phyloP scores from a whole-genome alignment of 2,797 vertebrate genomes.

The Ceryle rudis region DNA sequence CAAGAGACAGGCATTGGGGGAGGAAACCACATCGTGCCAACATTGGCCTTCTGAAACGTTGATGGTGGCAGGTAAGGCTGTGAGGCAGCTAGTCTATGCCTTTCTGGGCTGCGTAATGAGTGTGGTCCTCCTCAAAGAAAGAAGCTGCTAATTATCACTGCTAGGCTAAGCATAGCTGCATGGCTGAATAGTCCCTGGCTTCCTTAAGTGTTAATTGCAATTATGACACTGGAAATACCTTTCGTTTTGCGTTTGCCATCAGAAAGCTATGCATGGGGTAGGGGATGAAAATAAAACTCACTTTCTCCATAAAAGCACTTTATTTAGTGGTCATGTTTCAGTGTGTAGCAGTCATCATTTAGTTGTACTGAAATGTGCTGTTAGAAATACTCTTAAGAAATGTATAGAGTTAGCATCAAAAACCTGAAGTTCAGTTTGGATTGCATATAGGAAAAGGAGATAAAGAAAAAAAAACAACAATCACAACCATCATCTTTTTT shows the following conservation, averaged over 20 bases:
- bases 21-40: background rate
- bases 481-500: background rate
- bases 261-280: background rate
- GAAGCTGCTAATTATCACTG: background rate
- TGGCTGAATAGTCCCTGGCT: background rate
- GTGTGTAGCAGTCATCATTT: conserved; percentile 46
- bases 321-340: conserved; percentile 76
- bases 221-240: background rate
- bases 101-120: background rate
- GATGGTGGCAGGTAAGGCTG: background rate
- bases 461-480: background rate
- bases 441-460: conserved; percentile 64
- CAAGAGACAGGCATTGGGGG: background rate
- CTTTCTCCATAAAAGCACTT: conserved; percentile 77
- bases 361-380: conserved; percentile 65
- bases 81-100: background rate
- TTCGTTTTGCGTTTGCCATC: background rate
- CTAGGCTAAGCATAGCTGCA: background rate
- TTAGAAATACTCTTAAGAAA: conserved; percentile 70
- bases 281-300: conserved; percentile 50
- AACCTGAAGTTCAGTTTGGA: conserved; percentile 64
- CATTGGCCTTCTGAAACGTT: background rate
- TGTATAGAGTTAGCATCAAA: conserved; percentile 64
- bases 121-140: background rate
- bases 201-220: background rate